Conservation (phyloP, 2,797 vertebrate genomes). For the Macropodus opercularis region DNA sequence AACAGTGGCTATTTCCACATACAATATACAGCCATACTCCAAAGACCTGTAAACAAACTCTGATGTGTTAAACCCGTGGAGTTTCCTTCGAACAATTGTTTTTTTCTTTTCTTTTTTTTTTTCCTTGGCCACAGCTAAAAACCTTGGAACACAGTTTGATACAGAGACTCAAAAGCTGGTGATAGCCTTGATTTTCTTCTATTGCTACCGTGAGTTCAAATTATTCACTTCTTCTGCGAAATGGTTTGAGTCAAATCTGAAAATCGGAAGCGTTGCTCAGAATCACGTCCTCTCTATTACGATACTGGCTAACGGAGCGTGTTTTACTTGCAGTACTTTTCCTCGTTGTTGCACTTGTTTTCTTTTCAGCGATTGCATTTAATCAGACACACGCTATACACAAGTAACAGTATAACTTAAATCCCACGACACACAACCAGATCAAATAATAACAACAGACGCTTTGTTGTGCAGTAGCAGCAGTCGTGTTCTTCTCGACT, state of each 20-base stretch:
- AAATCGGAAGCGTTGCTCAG: too few species aligned
- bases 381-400: too few species aligned
- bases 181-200: neutral
- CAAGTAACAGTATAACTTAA: neutral
- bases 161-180: neutral
- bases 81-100: neutral
- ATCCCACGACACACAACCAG: neutral
- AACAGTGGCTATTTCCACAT: neutral
- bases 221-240: neutral
- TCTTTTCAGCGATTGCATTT: too few species aligned
- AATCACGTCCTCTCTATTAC: too few species aligned
- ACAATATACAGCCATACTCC: neutral
- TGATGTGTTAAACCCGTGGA: neutral
- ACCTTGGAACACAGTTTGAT: neutral
- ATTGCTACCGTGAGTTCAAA: neutral
- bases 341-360: too few species aligned
- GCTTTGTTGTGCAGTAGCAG: neutral
- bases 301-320: too few species aligned
- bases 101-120: too few species aligned
- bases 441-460: neutral
- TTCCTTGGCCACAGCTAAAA: neutral
- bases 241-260: too few species aligned
- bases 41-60: neutral
- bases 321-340: too few species aligned
- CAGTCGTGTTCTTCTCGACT: slow-evolving; percentile 10